Evolutionary conservation across 2,888 invertebrate species (phyloP), one percentile per base, ranked within the genome.

Genomic region (Bombylius discolor): DNA sequence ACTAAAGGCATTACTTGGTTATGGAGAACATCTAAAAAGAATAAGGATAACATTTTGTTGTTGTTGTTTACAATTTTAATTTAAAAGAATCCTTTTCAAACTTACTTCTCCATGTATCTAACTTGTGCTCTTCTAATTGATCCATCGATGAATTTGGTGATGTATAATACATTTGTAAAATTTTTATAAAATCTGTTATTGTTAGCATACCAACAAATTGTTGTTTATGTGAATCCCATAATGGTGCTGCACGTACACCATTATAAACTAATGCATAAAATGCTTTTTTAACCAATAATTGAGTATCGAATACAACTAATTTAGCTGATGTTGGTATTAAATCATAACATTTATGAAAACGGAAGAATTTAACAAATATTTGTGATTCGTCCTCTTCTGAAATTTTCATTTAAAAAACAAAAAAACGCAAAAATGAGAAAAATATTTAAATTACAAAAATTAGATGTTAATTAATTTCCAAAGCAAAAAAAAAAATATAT

Each of bases 331-430:
- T 97, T 60, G 99, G 99, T 73, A 99, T 97, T 76, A 99, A 83
- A 80, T 99, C 99, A 79, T 99, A 99, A 77, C 98, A 98, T 77
- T 95, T 96, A 82, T 99, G 98, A 77, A 96, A 97, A 77, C 94
- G 93, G 86, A 99, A 98, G 81, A 99, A 99, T 76, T 96, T 96
- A 66, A 94, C 93, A 78, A 93, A 95, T 71, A 96, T 95, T 78
- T 94, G 92, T 70, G 92, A 91, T 77, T 95, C 94, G 79, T 96
- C 94, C 75, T 94, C 92, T 80, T 93, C 94, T 94, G 14, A 11
- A 45, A 42, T 11, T 42, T 6, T 8, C 6, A 36, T 11, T 42
- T 85, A 13, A 69, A 71, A 58, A 80, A 62, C 65, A 64, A 76
- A 77, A 65, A 68, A 68, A 64, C 76, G 77, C 63, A 67, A 66